These are phyloP conservation scores for Calcarius lapponicus DNA, from an alignment of 2,797 vertebrate genomes.

Conservation along the genomic window DNA sequence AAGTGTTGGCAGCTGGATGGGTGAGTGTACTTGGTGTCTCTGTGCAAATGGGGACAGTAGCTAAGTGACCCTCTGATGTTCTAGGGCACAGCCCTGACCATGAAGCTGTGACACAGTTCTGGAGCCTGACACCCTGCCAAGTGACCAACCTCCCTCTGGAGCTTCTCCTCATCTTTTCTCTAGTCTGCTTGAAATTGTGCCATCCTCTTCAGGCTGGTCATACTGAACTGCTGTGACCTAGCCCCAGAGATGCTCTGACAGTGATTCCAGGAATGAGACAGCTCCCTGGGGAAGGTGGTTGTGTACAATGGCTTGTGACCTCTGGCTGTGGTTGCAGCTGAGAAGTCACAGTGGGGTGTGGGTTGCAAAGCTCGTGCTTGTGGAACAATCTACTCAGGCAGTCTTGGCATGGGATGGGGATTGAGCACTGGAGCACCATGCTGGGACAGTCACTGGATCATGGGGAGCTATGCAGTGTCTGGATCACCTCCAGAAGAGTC, in stretches of 20 bases:
- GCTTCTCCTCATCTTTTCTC: background rate
- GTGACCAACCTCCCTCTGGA: background rate
- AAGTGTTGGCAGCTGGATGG: background rate
- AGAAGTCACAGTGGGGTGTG: background rate
- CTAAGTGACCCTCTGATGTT: background rate
- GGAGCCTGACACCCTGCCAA: background rate
- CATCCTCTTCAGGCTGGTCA: background rate
- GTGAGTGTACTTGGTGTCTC: background rate
- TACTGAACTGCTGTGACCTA: constrained; percentile 15
- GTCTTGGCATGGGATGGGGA: background rate
- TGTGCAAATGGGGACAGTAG: background rate
- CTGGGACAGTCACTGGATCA: background rate
- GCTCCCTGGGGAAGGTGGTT: constrained; percentile 42
- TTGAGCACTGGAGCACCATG: background rate
- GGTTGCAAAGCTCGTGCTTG: constrained; percentile 28
- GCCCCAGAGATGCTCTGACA: background rate
- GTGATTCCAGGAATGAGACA: constrained; percentile 43
- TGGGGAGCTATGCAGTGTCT: background rate
- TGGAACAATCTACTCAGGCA: constrained; percentile 5
- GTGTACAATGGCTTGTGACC: constrained; percentile 1
- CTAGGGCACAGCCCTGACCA: background rate
- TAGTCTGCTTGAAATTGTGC: background rate
- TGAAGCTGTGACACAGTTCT: background rate
- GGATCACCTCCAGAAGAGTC: background rate
- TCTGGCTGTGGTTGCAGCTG: constrained; percentile 48